Base-by-base conservation (phyloP, 2,888 invertebrate species). In the Erpobdella octoculata region DNA sequence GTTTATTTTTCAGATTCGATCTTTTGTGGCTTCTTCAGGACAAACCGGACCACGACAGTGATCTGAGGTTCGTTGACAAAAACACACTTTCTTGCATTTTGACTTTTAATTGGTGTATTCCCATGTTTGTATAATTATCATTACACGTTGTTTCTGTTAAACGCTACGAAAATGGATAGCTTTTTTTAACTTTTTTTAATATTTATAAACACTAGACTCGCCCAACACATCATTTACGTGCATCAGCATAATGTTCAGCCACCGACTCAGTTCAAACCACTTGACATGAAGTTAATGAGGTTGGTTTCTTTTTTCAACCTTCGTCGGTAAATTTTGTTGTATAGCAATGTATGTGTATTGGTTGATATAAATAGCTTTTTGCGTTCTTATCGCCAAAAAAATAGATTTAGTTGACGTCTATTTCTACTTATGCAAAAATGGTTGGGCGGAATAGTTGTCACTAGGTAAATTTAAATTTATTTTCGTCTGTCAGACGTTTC, bases 201-300 rank as follows among this genome's bases (percentile, higher is more conserved):
- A n/a, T n/a, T n/a, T n/a, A n/a, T n/a, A 21, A 2, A 59, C 74
- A 75, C 2, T 77, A 80, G 92, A 78, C 85, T 98, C 72, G 98
- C 98, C 15, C 90, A 94, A 82, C 98, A 98, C 84, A 97, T 98
- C 73, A 92, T 97, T 0, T 95, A 93, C 83, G 97, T 99, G 46
- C 98, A 98, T 84, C 91, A 91, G 80, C 90, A 94, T 84, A 89
- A 89, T 77, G 87, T 88, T 71, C 93, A 97, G 84, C 97, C 97
- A 15, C 90, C 91, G 1, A 79, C 80, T 15, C 84, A 86, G n/a
- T 86, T 89, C 71, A 87, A 89, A 77, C 89, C 92, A 6, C 85
- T 96, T 71, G 89, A 92, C 79, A 96, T 96, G 94, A 88, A 89
- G 71, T 87, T 96, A 0, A 92, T 98, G 89, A 88, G 85, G 84